Base-by-base conservation (phyloP, 2,888 invertebrate species). In the Parelbella ahira region DNA sequence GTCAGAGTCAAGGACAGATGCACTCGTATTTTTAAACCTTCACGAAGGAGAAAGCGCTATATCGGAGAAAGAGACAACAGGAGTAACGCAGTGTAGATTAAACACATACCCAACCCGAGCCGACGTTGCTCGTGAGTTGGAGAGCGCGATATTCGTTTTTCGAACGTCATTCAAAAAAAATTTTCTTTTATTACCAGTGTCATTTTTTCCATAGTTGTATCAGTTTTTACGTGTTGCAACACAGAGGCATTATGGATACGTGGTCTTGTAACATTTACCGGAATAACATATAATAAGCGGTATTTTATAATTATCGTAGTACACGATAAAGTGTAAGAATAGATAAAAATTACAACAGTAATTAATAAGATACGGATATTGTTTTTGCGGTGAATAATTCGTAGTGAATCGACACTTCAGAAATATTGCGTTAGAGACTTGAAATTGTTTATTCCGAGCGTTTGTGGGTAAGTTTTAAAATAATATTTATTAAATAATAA, bases 1-100 rank as follows among this genome's bases (percentile, higher is more conserved):
- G n/a, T n/a, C 71, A 68, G 52, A 77, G 76, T 80, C 80, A 80
- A 84, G 83, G 82, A 80, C 83, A 81, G 73, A 64, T 73, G 76
- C 76, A 76, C 76, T 74, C 56, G 49, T 48, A 51, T 64, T 64
- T 65, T 58, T 52, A 60, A 37, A 39, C 53, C 51, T 45, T 56
- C 46, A 30, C 39, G 53, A 73, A 44, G 51, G 60, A 68, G 69
- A 74, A 44, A 49, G 50, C 12, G 42, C 42, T 18, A 34, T 63
- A 53, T 36, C 47, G 47, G 23, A 47, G 62, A 73, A 45, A 53
- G 64, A 53, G 73, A 74, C 43, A 49, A 45, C 49, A 24, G 44
- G 50, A 61, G 33, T 39, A 33, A n/a, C n/a, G n/a, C 55, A 48
- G 56, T 56, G 64, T 63, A 76, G 61, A 73, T 56, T 59, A 58